phyloP scores from a whole-genome alignment of 2,797 vertebrate species.

The Clamator glandarius region DNA sequence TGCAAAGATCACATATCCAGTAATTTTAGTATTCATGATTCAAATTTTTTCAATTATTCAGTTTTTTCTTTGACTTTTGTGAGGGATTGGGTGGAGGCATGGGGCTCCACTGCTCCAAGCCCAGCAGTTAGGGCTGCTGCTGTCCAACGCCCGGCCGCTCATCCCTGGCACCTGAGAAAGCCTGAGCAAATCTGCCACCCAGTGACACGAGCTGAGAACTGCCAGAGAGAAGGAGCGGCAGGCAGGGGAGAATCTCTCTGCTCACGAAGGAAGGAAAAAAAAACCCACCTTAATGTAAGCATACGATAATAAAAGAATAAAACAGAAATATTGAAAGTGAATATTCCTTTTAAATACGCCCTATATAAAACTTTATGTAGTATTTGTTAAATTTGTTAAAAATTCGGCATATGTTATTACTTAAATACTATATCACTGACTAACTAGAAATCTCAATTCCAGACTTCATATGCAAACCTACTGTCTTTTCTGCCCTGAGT shows the following conservation, averaged over 20 bases:
- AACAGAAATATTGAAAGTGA: not conserved
- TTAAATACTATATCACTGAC: not conserved
- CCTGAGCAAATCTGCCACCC: conserved; percentile 57
- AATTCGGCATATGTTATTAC: not conserved
- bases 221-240: not conserved
- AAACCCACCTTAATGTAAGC: not conserved
- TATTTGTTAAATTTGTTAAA: not conserved
- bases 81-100: not conserved
- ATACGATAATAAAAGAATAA: not conserved
- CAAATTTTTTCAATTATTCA: too few species aligned
- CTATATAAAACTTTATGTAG: not conserved
- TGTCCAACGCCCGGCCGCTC: too few species aligned
- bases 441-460: not conserved
- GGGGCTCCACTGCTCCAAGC: not conserved
- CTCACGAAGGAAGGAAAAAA: not conserved
- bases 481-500: not conserved
- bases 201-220: conserved; percentile 50
- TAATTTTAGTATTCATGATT: not conserved
- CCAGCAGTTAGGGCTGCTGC: not conserved
- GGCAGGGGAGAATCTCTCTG: not conserved
- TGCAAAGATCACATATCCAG: not conserved
- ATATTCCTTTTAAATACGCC: not conserved
- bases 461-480: not conserved
- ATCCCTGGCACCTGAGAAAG: not conserved
- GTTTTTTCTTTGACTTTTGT: not conserved